These are phyloP conservation scores for Pachycephus smyrnensis DNA, from an alignment of 2,888 invertebrate genomes.

Conservation along the genomic window DNA sequence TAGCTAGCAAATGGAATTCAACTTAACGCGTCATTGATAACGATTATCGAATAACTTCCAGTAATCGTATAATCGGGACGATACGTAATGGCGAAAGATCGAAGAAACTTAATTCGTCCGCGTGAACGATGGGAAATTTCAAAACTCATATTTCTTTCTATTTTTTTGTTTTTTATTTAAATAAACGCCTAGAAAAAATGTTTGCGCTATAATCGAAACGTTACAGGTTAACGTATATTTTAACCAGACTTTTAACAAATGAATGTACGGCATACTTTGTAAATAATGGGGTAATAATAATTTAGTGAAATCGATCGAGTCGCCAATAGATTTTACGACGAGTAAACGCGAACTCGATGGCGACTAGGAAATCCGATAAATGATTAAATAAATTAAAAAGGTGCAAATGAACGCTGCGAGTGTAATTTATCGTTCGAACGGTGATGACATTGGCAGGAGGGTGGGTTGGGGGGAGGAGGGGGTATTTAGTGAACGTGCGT, in stretches of 20 bases:
- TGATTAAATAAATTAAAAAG: neutral
- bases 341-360: neutral
- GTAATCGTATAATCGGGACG: too few species aligned
- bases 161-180: neutral
- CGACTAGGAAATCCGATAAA: neutral
- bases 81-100: too few species aligned
- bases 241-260: conserved; percentile 17
- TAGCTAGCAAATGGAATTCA: neutral
- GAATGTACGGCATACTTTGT: conserved; percentile 34
- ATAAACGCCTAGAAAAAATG: conserved; percentile 2
- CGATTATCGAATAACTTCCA: neutral
- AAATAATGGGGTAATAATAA: conserved; percentile 29
- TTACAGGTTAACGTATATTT: conserved; percentile 10
- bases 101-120: neutral
- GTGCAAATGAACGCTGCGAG: neutral
- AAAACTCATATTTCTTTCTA: neutral
- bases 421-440: neutral
- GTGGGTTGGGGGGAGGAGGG: neutral
- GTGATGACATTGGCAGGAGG: neutral
- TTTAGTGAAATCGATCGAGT: conserved; percentile 20
- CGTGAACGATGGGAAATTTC: neutral
- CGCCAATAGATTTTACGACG: conserved; percentile 23
- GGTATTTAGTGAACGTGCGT: neutral
- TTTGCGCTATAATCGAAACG: neutral
- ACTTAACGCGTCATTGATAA: neutral